Base-by-base conservation (phyloP, 2,888 invertebrate species). In the Tribolium freemani region DNA sequence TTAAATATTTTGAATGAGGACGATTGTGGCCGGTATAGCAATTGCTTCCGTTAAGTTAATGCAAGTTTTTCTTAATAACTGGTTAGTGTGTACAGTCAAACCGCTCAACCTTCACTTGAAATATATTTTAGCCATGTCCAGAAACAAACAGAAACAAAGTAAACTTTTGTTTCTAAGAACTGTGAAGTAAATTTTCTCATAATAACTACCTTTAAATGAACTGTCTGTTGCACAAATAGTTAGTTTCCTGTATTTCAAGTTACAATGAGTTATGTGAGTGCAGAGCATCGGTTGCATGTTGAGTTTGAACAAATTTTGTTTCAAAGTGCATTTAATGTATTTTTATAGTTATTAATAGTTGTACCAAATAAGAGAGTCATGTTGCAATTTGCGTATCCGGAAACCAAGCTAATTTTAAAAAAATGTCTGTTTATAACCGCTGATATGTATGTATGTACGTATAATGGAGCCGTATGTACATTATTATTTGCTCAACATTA, bases 1-100 rank as follows among this genome's bases (percentile, higher is more conserved):
- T 60, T 60, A 48, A 60, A 60, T 60, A 60, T 60, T n/a, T 60
- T 48, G 60, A 60, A 60, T 60, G 48, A 46, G 60, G 45, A 48
- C 46, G 48, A 5, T 48, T 26, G 60, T 48, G 60, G 30, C 30
- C 60, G 30, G 60, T 48, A 60, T 60, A 26, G 60, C 60, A 46
- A 60, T 60, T 60, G 48, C 48, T 48, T 60, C 30, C 30, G 60
- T 46, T 60, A 48, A 60, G 60, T 60, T 60, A 60, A 48, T 48
- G 60, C 48, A 30, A 58, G 20, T 45, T 38, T 38, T 38, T 6
- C n/a, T 38, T 38, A 38, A 38, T 38, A 38, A 38, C 38, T 38
- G 38, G 38, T 38, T 38, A 38, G 9, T 38, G 5, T 8, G 38
- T 9, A 26, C 26, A 26, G 26, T 5, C 5, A 26, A 5, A 26